Conservation (phyloP, 1,140 invertebrate species). For the Pentalonia nigronervosa region DNA sequence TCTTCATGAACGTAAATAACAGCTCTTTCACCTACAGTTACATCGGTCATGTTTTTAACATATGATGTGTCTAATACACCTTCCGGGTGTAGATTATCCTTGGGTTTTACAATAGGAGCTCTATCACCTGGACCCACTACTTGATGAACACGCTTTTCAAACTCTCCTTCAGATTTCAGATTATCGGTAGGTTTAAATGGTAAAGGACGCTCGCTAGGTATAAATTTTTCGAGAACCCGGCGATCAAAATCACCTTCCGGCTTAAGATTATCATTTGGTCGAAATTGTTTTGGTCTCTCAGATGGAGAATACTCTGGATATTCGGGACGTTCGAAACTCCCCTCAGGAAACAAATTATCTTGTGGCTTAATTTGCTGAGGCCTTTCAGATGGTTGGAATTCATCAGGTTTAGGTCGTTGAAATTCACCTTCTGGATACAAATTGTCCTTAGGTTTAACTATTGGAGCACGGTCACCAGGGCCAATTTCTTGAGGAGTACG, state of each 20-base stretch:
- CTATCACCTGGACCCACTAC: constrained; percentile 63
- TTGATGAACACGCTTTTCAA: constrained; percentile 64
- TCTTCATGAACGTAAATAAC: constrained; percentile 68
- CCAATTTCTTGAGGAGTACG: constrained; percentile 64
- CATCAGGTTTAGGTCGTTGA: constrained; percentile 61
- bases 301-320: constrained; percentile 61
- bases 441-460: constrained; percentile 67
- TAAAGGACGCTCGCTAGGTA: constrained; percentile 63
- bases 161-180: constrained; percentile 64
- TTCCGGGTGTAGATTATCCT: constrained; percentile 68
- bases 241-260: constrained; percentile 70
- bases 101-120: constrained; percentile 64
- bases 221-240: neutral
- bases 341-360: constrained; percentile 67
- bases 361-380: constrained; percentile 65
- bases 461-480: constrained; percentile 63
- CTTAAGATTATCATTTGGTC: constrained; percentile 66
- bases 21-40: constrained; percentile 67
- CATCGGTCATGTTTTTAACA: constrained; percentile 64
- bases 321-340: constrained; percentile 59
- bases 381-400: constrained; percentile 65
- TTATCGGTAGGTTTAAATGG: constrained; percentile 65
- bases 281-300: constrained; percentile 63
- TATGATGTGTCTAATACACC: constrained; percentile 65
- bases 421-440: constrained; percentile 66